Conservation (phyloP, 2,888 invertebrate genomes). For the Trichopoda pennipes region DNA sequence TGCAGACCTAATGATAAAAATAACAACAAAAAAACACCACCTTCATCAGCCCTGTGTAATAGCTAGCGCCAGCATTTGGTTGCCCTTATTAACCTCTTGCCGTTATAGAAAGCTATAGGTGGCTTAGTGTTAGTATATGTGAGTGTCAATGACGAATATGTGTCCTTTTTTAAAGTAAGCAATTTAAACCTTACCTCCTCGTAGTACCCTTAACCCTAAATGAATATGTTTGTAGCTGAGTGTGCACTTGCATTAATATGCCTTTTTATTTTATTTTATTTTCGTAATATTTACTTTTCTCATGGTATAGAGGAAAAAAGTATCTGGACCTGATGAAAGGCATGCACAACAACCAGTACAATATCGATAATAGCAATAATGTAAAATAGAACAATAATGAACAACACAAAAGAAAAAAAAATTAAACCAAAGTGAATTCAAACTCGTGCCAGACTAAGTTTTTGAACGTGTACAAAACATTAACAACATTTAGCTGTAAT, state of each 20-base stretch:
- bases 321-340: slow-evolving; percentile 38
- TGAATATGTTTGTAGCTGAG: background rate
- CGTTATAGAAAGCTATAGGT: background rate
- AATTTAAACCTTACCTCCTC: slow-evolving; percentile 51
- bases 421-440: slow-evolving; percentile 40
- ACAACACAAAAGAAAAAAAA: background rate
- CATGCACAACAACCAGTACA: slow-evolving; percentile 15
- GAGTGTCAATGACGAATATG: slow-evolving; percentile 71
- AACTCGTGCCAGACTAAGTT: slow-evolving; percentile 59
- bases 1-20: slow-evolving; percentile 52
- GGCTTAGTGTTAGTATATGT: slow-evolving; percentile 32
- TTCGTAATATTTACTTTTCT: slow-evolving; percentile 65
- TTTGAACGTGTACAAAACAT: slow-evolving; percentile 59
- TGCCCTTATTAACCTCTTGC: slow-evolving; percentile 26
- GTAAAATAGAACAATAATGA: slow-evolving; percentile 21
- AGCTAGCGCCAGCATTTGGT: slow-evolving; percentile 39
- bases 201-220: slow-evolving; percentile 59
- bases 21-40: slow-evolving; percentile 21
- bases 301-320: slow-evolving; percentile 60
- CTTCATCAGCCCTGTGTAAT: background rate
- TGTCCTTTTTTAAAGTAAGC: slow-evolving; percentile 72
- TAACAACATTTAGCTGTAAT: slow-evolving; percentile 67
- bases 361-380: slow-evolving; percentile 32
- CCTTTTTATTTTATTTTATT: slow-evolving; percentile 11
- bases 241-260: background rate